These are phyloP conservation scores for Agrochola circellaris DNA, from an alignment of 2,888 invertebrate species.

Conservation along the genomic window DNA sequence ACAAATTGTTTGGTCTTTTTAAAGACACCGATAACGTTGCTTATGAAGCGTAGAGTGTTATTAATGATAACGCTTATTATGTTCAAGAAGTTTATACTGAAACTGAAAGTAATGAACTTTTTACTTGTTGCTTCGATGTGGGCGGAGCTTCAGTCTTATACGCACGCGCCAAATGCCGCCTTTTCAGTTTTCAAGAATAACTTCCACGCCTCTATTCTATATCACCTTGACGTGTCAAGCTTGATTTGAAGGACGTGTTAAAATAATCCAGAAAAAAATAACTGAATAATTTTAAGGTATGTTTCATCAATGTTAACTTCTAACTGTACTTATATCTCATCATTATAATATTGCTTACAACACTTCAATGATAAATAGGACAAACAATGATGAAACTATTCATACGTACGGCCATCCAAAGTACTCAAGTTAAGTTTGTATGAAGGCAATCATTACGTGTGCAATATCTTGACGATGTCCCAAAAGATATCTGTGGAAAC, in stretches of 20 bases:
- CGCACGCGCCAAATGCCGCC: slow-evolving; percentile 80
- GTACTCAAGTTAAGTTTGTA: slow-evolving; percentile 38
- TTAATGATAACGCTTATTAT: slow-evolving; percentile 43
- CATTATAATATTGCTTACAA: slow-evolving; percentile 13
- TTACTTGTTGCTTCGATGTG: slow-evolving; percentile 82
- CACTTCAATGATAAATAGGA: slow-evolving; percentile 20
- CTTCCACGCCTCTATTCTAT: slow-evolving; percentile 40
- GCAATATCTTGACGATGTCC: slow-evolving; percentile 70
- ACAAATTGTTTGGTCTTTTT: slow-evolving; percentile 56
- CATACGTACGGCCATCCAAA: slow-evolving; percentile 20
- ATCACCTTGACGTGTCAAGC: neutral
- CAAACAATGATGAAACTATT: slow-evolving; percentile 32
- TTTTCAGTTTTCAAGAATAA: slow-evolving; percentile 61
- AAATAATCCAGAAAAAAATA: neutral
- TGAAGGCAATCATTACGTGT: slow-evolving; percentile 57
- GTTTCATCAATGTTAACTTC: neutral
- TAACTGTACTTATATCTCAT: neutral
- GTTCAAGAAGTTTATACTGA: slow-evolving; percentile 28
- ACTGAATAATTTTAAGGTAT: no score
- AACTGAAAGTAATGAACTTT: slow-evolving; percentile 38
- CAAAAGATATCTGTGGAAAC: slow-evolving; percentile 79
- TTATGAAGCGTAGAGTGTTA: slow-evolving; percentile 37
- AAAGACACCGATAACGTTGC: slow-evolving; percentile 55
- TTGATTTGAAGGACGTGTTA: neutral
- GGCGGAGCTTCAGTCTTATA: slow-evolving; percentile 79